These are phyloP conservation scores for Cremastobaeus sp. DNA, from an alignment of 2,888 invertebrate genomes.

Conservation along the genomic window DNA sequence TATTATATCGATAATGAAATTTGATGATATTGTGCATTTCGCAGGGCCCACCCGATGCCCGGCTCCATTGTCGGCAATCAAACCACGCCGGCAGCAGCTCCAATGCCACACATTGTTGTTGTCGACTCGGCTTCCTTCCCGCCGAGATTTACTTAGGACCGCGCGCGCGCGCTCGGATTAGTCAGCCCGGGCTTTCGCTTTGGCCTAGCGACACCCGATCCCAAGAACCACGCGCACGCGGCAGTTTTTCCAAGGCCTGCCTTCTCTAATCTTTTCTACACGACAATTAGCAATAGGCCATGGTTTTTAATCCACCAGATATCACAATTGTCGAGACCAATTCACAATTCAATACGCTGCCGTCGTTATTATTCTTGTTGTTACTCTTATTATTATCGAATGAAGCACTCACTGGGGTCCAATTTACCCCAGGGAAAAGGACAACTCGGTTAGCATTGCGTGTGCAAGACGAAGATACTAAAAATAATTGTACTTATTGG, in stretches of 20 bases:
- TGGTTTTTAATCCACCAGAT: background rate
- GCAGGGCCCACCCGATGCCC: slow-evolving; percentile 65
- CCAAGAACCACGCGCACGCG: slow-evolving; percentile 67
- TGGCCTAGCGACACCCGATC: slow-evolving; percentile 71
- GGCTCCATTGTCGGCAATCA: slow-evolving; percentile 70
- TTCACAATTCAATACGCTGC: too few relatives aligned
- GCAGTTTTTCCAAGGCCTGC: slow-evolving; percentile 72
- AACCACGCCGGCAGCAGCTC: slow-evolving; percentile 69
- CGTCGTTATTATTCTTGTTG: too few relatives aligned
- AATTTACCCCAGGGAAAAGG: too few relatives aligned
- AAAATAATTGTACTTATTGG: too few relatives aligned
- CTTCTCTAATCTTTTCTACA: slow-evolving; percentile 67
- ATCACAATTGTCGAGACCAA: too few relatives aligned
- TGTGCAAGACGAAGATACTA: too few relatives aligned
- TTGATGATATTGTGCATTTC: slow-evolving; percentile 78
- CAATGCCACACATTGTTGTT: slow-evolving; percentile 62
- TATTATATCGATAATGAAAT: slow-evolving; percentile 78
- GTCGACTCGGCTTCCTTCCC: slow-evolving; percentile 61
- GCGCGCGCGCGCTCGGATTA: slow-evolving; percentile 38
- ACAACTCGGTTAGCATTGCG: too few relatives aligned
- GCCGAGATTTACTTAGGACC: slow-evolving; percentile 46
- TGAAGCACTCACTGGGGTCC: too few relatives aligned
- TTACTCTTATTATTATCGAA: too few relatives aligned
- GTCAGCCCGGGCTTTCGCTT: slow-evolving; percentile 25
- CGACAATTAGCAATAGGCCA: slow-evolving; percentile 19